These are phyloP conservation scores for Brachymystax lenok DNA, from an alignment of 2,797 vertebrate genomes.

Conservation along the genomic window DNA sequence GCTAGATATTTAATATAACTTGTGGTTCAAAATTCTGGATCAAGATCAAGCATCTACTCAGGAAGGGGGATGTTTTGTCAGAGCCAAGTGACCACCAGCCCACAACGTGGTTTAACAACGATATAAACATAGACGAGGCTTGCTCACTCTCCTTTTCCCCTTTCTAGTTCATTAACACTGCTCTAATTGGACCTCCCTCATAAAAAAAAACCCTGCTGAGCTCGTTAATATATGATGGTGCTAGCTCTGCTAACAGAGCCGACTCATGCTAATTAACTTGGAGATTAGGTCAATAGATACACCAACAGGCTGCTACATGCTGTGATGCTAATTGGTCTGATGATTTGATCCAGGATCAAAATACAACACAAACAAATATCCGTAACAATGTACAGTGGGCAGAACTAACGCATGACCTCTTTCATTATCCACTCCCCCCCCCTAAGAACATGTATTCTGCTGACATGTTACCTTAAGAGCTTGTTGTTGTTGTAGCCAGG, in stretches of 20 bases:
- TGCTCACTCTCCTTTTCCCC: not conserved
- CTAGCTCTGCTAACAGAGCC: slow-evolving; percentile 22
- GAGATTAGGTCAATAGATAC: slow-evolving; percentile 11
- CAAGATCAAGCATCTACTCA: not conserved
- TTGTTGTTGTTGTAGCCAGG: not conserved
- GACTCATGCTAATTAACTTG: slow-evolving; percentile 15
- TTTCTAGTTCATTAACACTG: slow-evolving; percentile 3
- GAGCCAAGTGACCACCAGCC: not conserved
- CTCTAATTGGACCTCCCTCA: slow-evolving; percentile 20
- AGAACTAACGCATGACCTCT: not conserved
- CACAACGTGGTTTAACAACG: not conserved
- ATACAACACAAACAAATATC: not conserved
- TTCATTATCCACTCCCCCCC: not conserved
- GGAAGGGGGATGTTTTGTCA: not conserved
- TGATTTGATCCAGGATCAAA: slow-evolving; percentile 3
- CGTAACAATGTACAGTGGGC: not conserved
- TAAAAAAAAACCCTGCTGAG: slow-evolving; percentile 6
- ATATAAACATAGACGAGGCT: not conserved
- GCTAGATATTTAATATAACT: not conserved
- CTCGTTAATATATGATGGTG: slow-evolving; percentile 29
- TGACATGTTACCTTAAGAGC: not conserved
- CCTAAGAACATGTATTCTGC: too few species aligned
- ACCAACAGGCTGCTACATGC: slow-evolving; percentile 3
- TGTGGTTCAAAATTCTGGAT: not conserved
- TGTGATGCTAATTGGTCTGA: slow-evolving; percentile 10